Base-by-base conservation (phyloP, 1,140 invertebrate species). In the Radopholus similis region DNA sequence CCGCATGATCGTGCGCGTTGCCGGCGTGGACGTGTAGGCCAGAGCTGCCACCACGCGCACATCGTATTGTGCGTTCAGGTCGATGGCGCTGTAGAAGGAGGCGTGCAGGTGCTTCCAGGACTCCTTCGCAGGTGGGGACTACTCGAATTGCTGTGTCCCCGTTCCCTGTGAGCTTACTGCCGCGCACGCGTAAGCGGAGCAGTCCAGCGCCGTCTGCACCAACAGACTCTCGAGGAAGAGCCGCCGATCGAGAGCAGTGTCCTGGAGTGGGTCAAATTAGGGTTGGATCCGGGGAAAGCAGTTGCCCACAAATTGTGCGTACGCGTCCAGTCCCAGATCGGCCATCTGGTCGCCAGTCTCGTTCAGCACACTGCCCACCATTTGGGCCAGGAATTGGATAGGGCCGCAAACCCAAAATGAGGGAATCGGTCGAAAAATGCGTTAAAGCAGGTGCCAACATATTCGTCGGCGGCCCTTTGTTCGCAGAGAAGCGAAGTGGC, bases 401-500 rank as follows among this genome's bases (percentile, higher is more conserved):
- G 70, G 54, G 3, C 64, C 44, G 38, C 54, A 72, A 44, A 60
- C 26, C 53, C 18, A 68, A 35, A 21, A 58, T 21, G 9, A n/a
- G n/a, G n/a, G n/a, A n/a, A n/a, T n/a, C n/a, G n/a, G 35, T 30
- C 11, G n/a, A 30, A 38, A 64, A 60, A 23, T 32, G 28, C 0
- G 56, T 1, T 70, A 21, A 13, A 68, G 32, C 13, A 18, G 9
- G 30, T 30, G 30, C 53, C 26, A 37, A 70, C 62, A 47, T 55
- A 77, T 55, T 71, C 55, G 30, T 75, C 73, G 1, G 72, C 13
- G 26, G 74, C 75, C 26, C 40, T 35, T 53, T 73, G 65, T 47
- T 73, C 73, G 49, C 72, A 73, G n/a, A 73, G 58, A 47, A 73
- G 23, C 28, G 74, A 73, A 32, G 72, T 73, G n/a, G 73, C 74